Conservation (phyloP, 1,140 invertebrate species). For the Aphaenogaster floridana region DNA sequence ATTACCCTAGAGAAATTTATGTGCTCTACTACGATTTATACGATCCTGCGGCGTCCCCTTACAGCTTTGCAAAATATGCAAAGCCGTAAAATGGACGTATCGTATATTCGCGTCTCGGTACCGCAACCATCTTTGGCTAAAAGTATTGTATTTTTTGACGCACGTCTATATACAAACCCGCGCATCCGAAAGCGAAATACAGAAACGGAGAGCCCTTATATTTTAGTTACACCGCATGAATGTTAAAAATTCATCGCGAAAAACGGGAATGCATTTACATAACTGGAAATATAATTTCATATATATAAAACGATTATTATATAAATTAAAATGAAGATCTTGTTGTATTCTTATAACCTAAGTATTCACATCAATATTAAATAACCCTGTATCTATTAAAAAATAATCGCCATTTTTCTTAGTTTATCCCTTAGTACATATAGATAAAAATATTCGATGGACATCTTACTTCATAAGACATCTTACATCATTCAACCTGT, state of each 20-base stretch:
- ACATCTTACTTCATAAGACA: not conserved
- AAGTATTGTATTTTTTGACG: constrained; percentile 39
- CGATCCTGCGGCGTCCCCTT: constrained; percentile 7
- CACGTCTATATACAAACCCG: constrained; percentile 14
- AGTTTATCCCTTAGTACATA: not conserved
- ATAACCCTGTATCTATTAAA: not conserved
- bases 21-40: not conserved
- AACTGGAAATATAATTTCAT: not conserved
- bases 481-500: not conserved
- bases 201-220: not conserved
- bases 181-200: constrained; percentile 12
- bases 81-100: constrained; percentile 27
- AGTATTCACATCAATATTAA: not conserved
- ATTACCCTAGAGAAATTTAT: constrained; percentile 27
- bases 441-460: not conserved
- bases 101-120: constrained; percentile 18
- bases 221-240: constrained; percentile 7
- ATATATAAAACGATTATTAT: not conserved
- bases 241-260: not conserved
- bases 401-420: not conserved
- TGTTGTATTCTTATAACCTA: not conserved
- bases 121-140: constrained; percentile 1
- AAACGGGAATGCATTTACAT: not conserved
- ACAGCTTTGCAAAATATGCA: constrained; percentile 23
- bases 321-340: not conserved